Conservation (phyloP, 2,888 invertebrate genomes). For the Gari tellinella region DNA sequence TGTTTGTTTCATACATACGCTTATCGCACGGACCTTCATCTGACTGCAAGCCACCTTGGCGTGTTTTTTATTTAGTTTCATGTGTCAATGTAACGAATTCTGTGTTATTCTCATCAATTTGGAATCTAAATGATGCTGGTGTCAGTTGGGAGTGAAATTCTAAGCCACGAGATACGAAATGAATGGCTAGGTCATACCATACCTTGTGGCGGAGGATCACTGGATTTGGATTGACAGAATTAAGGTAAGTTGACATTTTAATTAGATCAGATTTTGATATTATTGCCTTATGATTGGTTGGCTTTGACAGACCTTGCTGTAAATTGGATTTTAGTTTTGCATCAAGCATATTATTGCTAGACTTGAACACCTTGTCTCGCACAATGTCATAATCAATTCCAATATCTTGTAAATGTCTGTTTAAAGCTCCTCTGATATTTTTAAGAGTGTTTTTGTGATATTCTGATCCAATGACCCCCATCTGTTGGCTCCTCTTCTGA, state of each 20-base stretch:
- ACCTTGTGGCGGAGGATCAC: slow-evolving; percentile 13
- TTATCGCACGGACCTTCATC: slow-evolving; percentile 24
- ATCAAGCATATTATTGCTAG: slow-evolving; percentile 4
- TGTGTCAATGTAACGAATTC: not conserved
- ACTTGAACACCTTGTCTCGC: slow-evolving; percentile 17
- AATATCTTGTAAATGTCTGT: slow-evolving; percentile 22
- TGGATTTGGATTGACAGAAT: slow-evolving; percentile 14
- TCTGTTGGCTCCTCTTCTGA: not conserved
- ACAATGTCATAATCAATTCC: slow-evolving; percentile 22
- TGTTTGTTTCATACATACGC: slow-evolving; percentile 21
- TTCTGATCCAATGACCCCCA: slow-evolving; percentile 9
- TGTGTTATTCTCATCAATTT: not conserved
- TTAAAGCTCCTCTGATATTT: slow-evolving; percentile 19
- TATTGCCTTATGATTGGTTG: slow-evolving; percentile 20
- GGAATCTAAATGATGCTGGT: not conserved
- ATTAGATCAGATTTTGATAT: slow-evolving; percentile 11
- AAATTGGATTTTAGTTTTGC: slow-evolving; percentile 15
- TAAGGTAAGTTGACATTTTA: slow-evolving; percentile 19
- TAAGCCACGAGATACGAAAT: slow-evolving; percentile 25
- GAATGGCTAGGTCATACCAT: slow-evolving; percentile 15
- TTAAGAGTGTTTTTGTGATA: too few species aligned
- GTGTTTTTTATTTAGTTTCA: slow-evolving; percentile 4
- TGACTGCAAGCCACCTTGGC: slow-evolving; percentile 2
- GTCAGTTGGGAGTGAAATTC: slow-evolving; percentile 5
- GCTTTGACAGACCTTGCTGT: slow-evolving; percentile 6